These are phyloP conservation scores for Cygnus buccinator DNA, from an alignment of 2,113 vertebrate genomes.

Conservation along the genomic window DNA sequence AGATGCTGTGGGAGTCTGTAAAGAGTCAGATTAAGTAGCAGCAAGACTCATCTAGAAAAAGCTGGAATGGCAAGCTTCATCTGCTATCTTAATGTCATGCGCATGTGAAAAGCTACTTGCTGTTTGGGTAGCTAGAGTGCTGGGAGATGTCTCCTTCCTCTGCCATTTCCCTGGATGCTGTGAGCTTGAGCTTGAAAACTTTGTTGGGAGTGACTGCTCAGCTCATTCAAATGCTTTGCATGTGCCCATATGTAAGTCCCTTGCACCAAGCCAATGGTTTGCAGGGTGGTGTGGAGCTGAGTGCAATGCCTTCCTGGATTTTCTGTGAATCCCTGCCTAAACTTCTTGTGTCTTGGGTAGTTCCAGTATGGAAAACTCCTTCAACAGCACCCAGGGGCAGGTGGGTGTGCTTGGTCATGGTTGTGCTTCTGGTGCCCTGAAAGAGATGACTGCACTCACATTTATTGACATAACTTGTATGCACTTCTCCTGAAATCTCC, in stretches of 20 bases:
- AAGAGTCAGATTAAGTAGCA: not conserved
- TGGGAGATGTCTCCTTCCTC: not conserved
- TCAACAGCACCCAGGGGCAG: not conserved
- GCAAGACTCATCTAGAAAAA: not conserved
- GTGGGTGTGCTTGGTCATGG: not conserved
- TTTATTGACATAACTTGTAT: not conserved
- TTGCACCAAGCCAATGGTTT: not conserved
- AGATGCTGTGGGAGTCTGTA: not conserved
- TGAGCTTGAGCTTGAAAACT: not conserved
- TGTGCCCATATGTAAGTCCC: not conserved
- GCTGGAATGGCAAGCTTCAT: not conserved
- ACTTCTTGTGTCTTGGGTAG: not conserved
- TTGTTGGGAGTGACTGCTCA: not conserved
- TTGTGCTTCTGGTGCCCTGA: not conserved
- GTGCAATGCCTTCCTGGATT: not conserved
- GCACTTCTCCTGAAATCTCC: not conserved
- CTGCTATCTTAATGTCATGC: not conserved
- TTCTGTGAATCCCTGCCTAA: not conserved
- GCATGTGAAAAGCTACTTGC: not conserved
- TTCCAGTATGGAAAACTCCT: not conserved
- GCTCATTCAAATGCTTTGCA: not conserved
- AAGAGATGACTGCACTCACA: not conserved
- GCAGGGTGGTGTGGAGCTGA: not conserved
- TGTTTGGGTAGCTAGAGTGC: not conserved
- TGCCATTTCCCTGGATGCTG: not conserved